These are phyloP conservation scores for Dysmachus trigonus DNA, from an alignment of 2,888 invertebrate genomes.

Conservation along the genomic window DNA sequence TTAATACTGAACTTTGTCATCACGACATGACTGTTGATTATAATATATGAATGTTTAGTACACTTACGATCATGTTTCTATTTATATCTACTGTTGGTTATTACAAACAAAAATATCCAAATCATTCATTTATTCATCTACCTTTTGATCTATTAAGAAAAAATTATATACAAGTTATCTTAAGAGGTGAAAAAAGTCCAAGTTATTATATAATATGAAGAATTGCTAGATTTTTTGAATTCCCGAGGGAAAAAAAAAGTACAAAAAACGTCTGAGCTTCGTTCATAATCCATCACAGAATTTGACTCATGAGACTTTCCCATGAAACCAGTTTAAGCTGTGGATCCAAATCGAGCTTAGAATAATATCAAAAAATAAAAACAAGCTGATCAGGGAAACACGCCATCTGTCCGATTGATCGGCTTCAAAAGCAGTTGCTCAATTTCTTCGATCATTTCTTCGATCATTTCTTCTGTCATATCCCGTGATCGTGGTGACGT, in stretches of 20 bases:
- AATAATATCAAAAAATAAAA: constrained; percentile 10
- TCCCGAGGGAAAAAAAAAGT: background rate
- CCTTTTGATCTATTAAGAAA: background rate
- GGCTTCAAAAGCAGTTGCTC: background rate
- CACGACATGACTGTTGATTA: background rate
- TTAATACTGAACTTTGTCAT: background rate
- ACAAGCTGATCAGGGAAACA: background rate
- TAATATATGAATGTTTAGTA: background rate
- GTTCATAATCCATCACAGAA: background rate
- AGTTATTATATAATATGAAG: background rate
- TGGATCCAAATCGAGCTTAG: constrained; percentile 6
- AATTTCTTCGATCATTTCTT: constrained; percentile 14
- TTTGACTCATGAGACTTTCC: background rate
- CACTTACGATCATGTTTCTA: background rate
- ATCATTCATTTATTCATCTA: background rate
- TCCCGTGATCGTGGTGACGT: background rate
- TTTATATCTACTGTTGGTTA: background rate
- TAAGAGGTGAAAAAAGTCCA: background rate
- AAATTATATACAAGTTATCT: background rate
- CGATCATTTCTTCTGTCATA: background rate
- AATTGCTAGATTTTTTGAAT: background rate
- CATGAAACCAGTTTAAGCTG: background rate
- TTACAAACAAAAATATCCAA: background rate
- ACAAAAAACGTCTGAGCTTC: background rate
- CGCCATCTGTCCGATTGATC: background rate